Conservation (phyloP, 2,888 invertebrate species). For the Dynastes hyllus region DNA sequence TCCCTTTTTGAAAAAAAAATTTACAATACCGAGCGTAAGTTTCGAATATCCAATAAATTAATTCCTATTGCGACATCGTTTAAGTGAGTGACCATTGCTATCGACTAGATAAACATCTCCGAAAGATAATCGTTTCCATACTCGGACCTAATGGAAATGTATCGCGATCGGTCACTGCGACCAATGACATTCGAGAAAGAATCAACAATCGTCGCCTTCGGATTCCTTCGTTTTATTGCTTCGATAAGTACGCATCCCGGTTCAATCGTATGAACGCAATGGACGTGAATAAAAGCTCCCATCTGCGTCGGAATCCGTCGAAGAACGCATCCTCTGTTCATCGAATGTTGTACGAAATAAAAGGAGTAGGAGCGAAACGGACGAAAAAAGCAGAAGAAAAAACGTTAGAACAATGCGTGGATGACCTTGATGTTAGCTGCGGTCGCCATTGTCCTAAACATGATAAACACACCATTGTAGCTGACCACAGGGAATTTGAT, state of each 20-base stretch:
- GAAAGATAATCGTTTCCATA: constrained; percentile 19
- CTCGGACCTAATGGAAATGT: constrained; percentile 11
- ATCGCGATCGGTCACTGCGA: neutral
- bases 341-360: neutral
- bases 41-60: no score
- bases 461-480: constrained; percentile 56
- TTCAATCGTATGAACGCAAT: neutral
- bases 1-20: no score
- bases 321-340: constrained; percentile 11
- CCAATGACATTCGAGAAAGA: neutral
- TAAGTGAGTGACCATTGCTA: neutral
- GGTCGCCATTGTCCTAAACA: constrained; percentile 56
- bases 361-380: constrained; percentile 11
- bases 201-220: constrained; percentile 7
- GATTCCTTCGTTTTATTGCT: constrained; percentile 22
- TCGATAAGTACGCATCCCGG: neutral
- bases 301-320: neutral
- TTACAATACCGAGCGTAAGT: no score
- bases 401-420: constrained; percentile 57
- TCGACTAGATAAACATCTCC: constrained; percentile 11
- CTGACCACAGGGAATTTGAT: constrained; percentile 57
- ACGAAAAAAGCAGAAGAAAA: constrained; percentile 51
- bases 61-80: no score
- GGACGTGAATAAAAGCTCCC: neutral
- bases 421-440: constrained; percentile 55